Evolutionary conservation across 2,113 vertebrate genomes (phyloP).

Genomic region (Pimephales promelas): DNA sequence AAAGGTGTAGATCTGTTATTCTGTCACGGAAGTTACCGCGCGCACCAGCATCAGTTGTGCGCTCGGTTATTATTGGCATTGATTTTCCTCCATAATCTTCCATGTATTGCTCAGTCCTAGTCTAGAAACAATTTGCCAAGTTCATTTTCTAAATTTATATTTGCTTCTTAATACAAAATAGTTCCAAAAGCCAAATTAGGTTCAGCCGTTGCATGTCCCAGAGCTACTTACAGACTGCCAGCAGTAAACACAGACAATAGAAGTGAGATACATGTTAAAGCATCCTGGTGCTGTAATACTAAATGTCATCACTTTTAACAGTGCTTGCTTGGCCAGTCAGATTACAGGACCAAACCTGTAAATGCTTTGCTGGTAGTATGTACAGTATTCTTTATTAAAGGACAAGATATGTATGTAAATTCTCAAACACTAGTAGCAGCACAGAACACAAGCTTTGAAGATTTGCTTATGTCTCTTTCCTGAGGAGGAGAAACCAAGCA

Average conservation of each 20-base stretch:
- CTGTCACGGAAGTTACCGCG: no score
- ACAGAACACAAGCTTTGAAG: neutral
- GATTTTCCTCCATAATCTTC: no score
- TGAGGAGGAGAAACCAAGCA: neutral
- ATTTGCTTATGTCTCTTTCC: neutral
- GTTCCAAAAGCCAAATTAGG: neutral
- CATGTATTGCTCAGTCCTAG: no score
- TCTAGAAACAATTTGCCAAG: no score
- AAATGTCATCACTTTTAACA: neutral
- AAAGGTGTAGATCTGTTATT: no score
- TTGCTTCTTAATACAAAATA: neutral
- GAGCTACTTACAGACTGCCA: neutral
- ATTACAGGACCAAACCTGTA: neutral
- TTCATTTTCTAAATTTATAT: no score
- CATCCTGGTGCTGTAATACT: neutral
- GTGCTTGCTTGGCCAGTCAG: neutral
- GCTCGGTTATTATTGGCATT: no score
- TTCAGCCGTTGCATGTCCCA: neutral
- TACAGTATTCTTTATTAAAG: neutral
- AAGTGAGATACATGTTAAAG: neutral
- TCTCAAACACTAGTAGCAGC: neutral
- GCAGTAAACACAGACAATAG: neutral
- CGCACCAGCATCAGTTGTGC: no score
- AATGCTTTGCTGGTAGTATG: neutral
- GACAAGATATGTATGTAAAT: neutral